Evolutionary conservation across 1,140 invertebrate species (phyloP).

Genomic region (Portunus trituberculatus): DNA sequence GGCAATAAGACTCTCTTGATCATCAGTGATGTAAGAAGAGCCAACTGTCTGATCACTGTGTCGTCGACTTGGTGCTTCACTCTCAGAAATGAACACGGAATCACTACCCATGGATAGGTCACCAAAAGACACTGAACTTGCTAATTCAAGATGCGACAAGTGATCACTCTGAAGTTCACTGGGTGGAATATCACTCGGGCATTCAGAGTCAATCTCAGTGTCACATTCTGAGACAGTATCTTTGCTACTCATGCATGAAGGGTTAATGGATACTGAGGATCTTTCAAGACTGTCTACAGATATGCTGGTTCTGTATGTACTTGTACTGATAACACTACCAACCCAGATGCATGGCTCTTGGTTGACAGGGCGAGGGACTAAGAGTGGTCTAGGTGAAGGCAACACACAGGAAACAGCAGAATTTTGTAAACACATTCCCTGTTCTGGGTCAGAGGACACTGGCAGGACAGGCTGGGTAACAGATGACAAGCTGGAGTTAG

Average conservation of each 20-base stretch:
- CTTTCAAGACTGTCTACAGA: conserved; percentile 72
- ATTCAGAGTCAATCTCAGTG: conserved; percentile 67
- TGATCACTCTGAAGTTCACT: conserved; percentile 63
- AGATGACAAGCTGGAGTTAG: conserved; percentile 6
- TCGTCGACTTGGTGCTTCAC: conserved; percentile 70
- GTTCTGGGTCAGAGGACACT: background rate
- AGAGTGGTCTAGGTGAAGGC: background rate
- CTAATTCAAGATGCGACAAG: conserved; percentile 62
- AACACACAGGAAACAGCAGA: conserved; percentile 34
- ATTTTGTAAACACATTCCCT: conserved; percentile 34
- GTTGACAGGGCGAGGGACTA: conserved; percentile 46
- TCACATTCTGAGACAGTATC: conserved; percentile 72
- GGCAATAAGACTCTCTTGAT: conserved; percentile 44
- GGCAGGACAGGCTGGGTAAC: conserved; percentile 1
- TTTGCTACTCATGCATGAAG: conserved; percentile 70
- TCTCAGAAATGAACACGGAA: conserved; percentile 79
- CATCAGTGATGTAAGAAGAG: conserved; percentile 43
- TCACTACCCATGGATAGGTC: conserved; percentile 79
- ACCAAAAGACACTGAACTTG: conserved; percentile 78
- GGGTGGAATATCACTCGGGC: conserved; percentile 56
- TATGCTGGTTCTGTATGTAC: conserved; percentile 67
- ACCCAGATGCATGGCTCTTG: conserved; percentile 30
- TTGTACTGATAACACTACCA: conserved; percentile 64
- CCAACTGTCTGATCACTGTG: conserved; percentile 70
- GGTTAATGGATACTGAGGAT: conserved; percentile 53